These are phyloP conservation scores for Lasioglossum albipes DNA, from an alignment of 1,140 invertebrate genomes.

Conservation along the genomic window DNA sequence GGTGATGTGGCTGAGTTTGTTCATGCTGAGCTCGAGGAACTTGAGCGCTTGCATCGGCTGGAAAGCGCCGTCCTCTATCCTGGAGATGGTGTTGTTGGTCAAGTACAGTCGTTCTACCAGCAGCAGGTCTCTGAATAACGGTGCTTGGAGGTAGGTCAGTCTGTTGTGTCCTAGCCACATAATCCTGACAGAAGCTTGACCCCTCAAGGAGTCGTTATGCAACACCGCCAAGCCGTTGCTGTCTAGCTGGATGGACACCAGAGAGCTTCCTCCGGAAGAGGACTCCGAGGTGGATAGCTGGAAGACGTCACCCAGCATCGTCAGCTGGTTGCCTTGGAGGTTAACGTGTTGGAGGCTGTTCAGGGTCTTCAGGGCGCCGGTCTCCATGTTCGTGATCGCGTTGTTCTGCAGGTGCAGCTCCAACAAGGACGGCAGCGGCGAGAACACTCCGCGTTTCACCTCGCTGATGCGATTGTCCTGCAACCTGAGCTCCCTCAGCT, in stretches of 20 bases:
- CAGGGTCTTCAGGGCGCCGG: slow-evolving; percentile 90
- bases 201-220: slow-evolving; percentile 87
- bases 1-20: slow-evolving; percentile 84
- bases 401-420: slow-evolving; percentile 95
- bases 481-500: slow-evolving; percentile 90
- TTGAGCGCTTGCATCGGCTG: slow-evolving; percentile 87
- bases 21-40: slow-evolving; percentile 89
- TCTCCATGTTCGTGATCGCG: slow-evolving; percentile 88
- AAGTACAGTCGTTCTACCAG: slow-evolving; percentile 89
- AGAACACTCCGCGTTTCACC: slow-evolving; percentile 89
- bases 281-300: slow-evolving; percentile 77
- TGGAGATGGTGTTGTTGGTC: slow-evolving; percentile 89
- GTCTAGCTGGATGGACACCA: slow-evolving; percentile 92
- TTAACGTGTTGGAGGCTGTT: slow-evolving; percentile 93
- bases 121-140: slow-evolving; percentile 87
- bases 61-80: slow-evolving; percentile 90
- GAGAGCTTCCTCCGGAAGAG: slow-evolving; percentile 78
- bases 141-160: slow-evolving; percentile 85
- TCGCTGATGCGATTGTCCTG: slow-evolving; percentile 91
- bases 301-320: slow-evolving; percentile 90
- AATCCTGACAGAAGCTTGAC: slow-evolving; percentile 90
- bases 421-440: slow-evolving; percentile 87
- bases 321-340: slow-evolving; percentile 90
- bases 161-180: slow-evolving; percentile 93
- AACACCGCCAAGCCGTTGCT: slow-evolving; percentile 88